Evolutionary conservation across 1,140 invertebrate genomes (phyloP), one percentile per base, ranked within the genome.

Genomic region (Trichonephila clavata): DNA sequence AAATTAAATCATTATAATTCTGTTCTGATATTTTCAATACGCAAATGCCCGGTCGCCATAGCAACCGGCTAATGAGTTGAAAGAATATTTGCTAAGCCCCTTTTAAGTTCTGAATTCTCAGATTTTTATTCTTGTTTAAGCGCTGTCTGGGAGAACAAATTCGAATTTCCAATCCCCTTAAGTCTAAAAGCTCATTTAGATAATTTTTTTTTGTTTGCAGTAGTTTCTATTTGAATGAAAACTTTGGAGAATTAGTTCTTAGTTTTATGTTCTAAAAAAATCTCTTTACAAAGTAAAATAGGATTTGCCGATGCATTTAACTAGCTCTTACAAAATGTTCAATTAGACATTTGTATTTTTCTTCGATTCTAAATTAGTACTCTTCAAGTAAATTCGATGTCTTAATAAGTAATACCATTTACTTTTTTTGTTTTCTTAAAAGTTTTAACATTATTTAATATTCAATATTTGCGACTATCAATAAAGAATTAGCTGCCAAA

Each of bases 11-110:
- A 77, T 77, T 77, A 77, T 77, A 77, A 77, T 77, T 77, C 27
- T 18, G 71, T 77, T 77, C 71, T 77, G 32, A 32, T 77, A 77
- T 77, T 77, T 77, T 39, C 71, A 77, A 77, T 39, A 39, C 57
- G 16, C 43, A 24, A 57, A n/a, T 84, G 43, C 43, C 59, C 16
- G n/a, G 81, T 84, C 57, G 81, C 24, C 43, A 59, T 59, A 24
- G 24, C 50, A 24, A 84, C 81, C 43, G 16, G 16, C 43, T 84
- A 84, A 84, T 84, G 81, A 84, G 57, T 84, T 57, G 81, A 50
- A 32, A 57, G 13, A 24, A 84, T 84, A 59, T 59, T 84, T 84
- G 43, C 50, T 57, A 50, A 84, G 81, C 81, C 5, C 21, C 80
- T 24, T 50, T 84, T 24, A 84, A 59, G n/a, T 8, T 57, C 43